Conservation (phyloP, 2,113 vertebrate genomes). For the Archilochus colubris region DNA sequence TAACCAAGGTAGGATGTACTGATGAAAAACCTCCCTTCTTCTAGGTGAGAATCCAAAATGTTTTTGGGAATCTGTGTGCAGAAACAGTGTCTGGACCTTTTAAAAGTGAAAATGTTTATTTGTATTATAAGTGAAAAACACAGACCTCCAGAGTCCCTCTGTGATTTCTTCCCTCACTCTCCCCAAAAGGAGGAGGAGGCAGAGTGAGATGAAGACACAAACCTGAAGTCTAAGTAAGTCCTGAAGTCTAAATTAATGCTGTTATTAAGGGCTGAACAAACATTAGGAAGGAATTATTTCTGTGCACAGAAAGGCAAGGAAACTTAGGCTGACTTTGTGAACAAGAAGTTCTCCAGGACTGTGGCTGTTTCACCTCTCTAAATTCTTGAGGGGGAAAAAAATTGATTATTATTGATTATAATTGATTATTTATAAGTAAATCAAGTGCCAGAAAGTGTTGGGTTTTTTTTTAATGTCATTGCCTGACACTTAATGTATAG, state of each 20-base stretch:
- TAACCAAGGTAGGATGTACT: not conserved
- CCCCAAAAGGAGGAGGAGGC: not conserved
- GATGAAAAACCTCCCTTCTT: not conserved
- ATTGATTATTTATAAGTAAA: not conserved
- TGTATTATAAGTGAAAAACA: not conserved
- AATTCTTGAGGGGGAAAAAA: not conserved
- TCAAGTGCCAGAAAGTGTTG: not conserved
- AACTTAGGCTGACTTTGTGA: not conserved
- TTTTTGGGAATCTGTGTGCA: not conserved
- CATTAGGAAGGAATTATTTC: not conserved
- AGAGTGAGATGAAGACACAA: not conserved
- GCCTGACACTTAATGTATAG: not conserved
- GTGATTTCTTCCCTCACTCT: rapidly evolving
- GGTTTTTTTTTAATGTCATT: not conserved
- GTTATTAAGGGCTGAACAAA: not conserved
- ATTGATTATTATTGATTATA: not conserved
- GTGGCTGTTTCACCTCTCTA: not conserved
- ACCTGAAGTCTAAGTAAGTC: not conserved
- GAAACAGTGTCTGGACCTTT: not conserved
- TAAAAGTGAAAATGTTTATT: not conserved
- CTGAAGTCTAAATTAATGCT: not conserved
- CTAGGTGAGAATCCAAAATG: not conserved
- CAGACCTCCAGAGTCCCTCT: not conserved
- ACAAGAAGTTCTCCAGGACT: not conserved
- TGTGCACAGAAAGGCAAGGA: not conserved